Evolutionary conservation across 2,113 vertebrate genomes (phyloP).

Genomic region (Gopherus flavomarginatus): DNA sequence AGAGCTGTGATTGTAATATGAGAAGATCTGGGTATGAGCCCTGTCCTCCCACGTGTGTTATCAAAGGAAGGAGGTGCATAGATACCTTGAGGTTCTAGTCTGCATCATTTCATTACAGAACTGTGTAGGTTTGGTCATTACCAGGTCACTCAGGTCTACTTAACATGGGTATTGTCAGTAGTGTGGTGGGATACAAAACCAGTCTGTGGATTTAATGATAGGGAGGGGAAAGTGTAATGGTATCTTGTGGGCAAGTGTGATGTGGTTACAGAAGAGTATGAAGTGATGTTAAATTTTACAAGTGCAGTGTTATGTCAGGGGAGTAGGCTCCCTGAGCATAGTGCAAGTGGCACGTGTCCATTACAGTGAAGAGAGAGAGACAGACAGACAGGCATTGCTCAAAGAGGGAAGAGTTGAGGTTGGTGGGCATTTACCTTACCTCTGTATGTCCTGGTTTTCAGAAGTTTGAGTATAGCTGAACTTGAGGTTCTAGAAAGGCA

Average conservation of each 20-base stretch:
- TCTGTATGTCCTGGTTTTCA: background rate
- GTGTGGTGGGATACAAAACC: background rate
- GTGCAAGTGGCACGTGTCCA: too few relatives aligned
- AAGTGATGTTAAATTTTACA: background rate
- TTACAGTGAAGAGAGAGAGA: too few relatives aligned
- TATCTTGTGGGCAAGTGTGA: background rate
- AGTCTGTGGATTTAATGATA: background rate
- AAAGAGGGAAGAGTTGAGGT: background rate
- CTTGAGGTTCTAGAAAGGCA: background rate
- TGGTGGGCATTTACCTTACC: background rate
- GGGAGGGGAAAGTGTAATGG: background rate
- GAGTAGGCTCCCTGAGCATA: background rate
- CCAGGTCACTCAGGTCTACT: background rate
- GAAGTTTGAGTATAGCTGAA: background rate
- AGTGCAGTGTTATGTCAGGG: background rate
- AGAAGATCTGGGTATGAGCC: background rate
- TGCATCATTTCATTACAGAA: background rate
- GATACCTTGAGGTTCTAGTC: background rate
- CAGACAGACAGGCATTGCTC: too few relatives aligned
- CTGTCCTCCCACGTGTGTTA: background rate
- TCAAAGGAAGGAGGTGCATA: background rate
- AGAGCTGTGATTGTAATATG: background rate
- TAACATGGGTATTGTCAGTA: background rate
- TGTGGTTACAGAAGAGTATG: background rate
- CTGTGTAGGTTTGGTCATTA: background rate